Evolutionary conservation across 2,797 vertebrate genomes (phyloP).

Genomic region (Sebastolobus altivelis): DNA sequence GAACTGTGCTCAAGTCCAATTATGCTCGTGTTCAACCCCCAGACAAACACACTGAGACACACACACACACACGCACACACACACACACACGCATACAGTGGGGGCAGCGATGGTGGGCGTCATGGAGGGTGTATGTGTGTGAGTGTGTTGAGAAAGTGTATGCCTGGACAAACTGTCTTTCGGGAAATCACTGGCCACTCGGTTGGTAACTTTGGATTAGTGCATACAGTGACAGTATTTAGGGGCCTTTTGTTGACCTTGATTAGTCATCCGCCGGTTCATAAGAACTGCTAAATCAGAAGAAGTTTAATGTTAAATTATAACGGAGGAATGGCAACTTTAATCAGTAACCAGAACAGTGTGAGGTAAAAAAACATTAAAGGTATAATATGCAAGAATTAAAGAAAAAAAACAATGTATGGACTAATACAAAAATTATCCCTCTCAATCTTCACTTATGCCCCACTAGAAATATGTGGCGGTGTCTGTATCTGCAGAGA

Average conservation of each 20-base stretch:
- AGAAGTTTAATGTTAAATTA: not conserved
- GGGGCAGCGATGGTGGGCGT: constrained; percentile 20
- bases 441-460: no score
- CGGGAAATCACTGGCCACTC: not conserved
- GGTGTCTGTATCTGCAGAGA: no score
- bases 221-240: not conserved
- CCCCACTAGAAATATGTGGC: no score
- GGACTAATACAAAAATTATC: no score
- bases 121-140: not conserved
- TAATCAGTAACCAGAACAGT: not conserved
- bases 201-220: not conserved
- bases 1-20: constrained; percentile 66
- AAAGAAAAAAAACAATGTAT: no score
- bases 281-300: not conserved
- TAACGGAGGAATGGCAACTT: not conserved
- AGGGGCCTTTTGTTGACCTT: not conserved
- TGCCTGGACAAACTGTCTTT: not conserved
- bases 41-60: not conserved
- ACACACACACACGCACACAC: not conserved
- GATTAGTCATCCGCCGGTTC: not conserved
- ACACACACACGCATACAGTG: not conserved
- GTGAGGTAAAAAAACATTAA: not conserved
- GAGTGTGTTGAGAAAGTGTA: constrained; percentile 2
- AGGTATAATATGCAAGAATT: no score
- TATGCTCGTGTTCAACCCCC: constrained; percentile 43